Evolutionary conservation across 2,888 invertebrate species (phyloP), one percentile per base, ranked within the genome.

Genomic region (Craniophora ligustri): DNA sequence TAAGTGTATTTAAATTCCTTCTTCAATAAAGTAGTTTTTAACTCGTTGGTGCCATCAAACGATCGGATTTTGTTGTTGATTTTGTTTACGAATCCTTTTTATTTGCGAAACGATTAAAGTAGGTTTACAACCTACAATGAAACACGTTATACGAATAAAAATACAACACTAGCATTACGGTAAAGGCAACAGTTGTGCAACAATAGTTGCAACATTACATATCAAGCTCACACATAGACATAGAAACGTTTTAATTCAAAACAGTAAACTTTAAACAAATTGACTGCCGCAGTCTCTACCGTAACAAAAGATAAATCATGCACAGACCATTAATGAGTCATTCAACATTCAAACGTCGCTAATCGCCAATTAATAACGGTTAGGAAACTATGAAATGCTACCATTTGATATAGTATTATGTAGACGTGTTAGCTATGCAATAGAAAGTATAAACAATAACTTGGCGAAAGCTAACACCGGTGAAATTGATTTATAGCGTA

Each of bases 381-480:
- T 83, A 87, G 80, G 84, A 85, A 86, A 82, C 79, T 79, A 78
- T 84, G 81, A 85, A 87, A 86, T 85, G 85, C 84, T 87, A 86
- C 85, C 82, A 86, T 88, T 89, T 84, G 85, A 86, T 85, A 84
- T 76, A 86, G 81, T 86, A 88, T 87, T 86, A 72, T 63, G 48
- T 47, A 79, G 78, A 78, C 73, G 68, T 77, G 74, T 75, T 69
- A 66, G 68, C 76, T 77, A 78, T 67, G 79, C 80, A 86, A 86
- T 92, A 92, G 92, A 93, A 93, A 92, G 93, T 92, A 88, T 88
- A 89, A 91, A 93, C 92, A 93, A 92, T 92, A 91, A 89, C 79
- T 79, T 79, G 79, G 92, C 90, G 93, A 92, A 92, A 92, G 92
- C 86, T 84, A 79, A 82, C 81, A 79, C 74, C 76, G 78, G 92